These are phyloP conservation scores for Platerodrilus igneus DNA, from an alignment of 2,888 invertebrate species.

Conservation along the genomic window DNA sequence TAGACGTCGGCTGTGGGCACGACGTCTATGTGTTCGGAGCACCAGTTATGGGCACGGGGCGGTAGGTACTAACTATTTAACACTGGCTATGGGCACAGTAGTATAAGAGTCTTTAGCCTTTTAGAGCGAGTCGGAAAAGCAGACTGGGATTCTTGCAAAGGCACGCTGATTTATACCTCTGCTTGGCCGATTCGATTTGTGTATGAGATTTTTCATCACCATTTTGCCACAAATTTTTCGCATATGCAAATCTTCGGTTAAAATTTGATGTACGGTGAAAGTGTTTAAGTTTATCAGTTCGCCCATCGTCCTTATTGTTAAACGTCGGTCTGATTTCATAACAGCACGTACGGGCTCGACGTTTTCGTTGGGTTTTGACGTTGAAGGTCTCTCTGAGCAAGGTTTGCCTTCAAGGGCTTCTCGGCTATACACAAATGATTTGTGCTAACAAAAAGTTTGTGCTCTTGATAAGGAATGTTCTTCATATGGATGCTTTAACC, in stretches of 20 bases:
- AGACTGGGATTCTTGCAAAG: too few species aligned
- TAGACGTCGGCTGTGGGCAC: too few species aligned
- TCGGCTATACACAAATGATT: slow-evolving; percentile 19
- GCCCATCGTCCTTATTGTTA: slow-evolving; percentile 15
- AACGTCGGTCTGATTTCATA: slow-evolving; percentile 19
- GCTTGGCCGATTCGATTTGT: too few species aligned
- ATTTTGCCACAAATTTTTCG: slow-evolving; percentile 20
- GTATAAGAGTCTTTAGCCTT: too few species aligned
- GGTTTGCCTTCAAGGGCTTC: slow-evolving; percentile 18
- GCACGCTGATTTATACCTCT: too few species aligned
- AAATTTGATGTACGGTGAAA: slow-evolving; percentile 14
- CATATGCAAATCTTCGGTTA: slow-evolving; percentile 16
- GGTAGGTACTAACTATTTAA: too few species aligned
- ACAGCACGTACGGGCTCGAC: slow-evolving; percentile 21
- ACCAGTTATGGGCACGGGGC: too few species aligned
- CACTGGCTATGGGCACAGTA: too few species aligned
- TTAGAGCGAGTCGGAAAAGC: too few species aligned
- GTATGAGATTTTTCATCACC: slow-evolving; percentile 25
- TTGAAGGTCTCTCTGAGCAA: slow-evolving; percentile 19
- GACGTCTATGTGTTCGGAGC: too few species aligned
- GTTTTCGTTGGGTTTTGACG: slow-evolving; percentile 22
- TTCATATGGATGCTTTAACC: slow-evolving; percentile 9
- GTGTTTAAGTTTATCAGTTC: slow-evolving; percentile 12
- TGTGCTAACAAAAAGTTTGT: slow-evolving; percentile 17
- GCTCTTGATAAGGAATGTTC: slow-evolving; percentile 14